These are phyloP conservation scores for Oscheius sp. DNA, from an alignment of 2,888 invertebrate species.

Conservation along the genomic window DNA sequence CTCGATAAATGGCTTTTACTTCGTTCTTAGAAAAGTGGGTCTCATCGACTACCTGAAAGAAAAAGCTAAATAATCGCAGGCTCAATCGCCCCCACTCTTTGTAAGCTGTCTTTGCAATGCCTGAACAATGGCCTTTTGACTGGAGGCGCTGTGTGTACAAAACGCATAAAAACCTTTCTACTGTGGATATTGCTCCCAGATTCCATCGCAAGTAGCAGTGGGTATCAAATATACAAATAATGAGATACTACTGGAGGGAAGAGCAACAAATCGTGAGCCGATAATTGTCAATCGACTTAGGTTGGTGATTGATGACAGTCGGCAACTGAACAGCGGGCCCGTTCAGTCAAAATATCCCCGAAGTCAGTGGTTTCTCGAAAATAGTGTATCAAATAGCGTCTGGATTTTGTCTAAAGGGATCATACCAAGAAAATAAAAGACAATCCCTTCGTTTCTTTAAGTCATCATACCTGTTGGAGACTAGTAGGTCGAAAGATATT, in stretches of 20 bases:
- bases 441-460: too few relatives aligned
- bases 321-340: conserved; percentile 16
- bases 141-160: not conserved
- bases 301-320: conserved; percentile 21
- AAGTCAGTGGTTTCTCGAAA: not conserved
- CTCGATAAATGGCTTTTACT: conserved; percentile 62
- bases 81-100: conserved; percentile 17
- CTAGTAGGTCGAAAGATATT: conserved; percentile 54
- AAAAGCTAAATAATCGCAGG: not conserved
- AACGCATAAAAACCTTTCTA: conserved; percentile 25
- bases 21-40: conserved; percentile 66
- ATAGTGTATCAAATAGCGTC: not conserved
- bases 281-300: conserved; percentile 24
- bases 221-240: not conserved
- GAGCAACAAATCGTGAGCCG: conserved; percentile 22
- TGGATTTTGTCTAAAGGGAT: not conserved
- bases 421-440: not conserved
- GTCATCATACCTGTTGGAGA: conserved; percentile 51
- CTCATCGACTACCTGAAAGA: conserved; percentile 59
- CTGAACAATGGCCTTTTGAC: not conserved
- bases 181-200: conserved; percentile 27
- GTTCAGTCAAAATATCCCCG: conserved; percentile 19
- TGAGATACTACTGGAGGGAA: not conserved
- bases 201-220: conserved; percentile 6
- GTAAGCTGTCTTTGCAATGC: conserved; percentile 14